Percentiles rank a stretch among this genome's conserved stretches.
These are phyloP conservation scores for Drosophila barbarae DNA, from an alignment of 2,888 invertebrate species.

Conservation along the genomic window DNA sequence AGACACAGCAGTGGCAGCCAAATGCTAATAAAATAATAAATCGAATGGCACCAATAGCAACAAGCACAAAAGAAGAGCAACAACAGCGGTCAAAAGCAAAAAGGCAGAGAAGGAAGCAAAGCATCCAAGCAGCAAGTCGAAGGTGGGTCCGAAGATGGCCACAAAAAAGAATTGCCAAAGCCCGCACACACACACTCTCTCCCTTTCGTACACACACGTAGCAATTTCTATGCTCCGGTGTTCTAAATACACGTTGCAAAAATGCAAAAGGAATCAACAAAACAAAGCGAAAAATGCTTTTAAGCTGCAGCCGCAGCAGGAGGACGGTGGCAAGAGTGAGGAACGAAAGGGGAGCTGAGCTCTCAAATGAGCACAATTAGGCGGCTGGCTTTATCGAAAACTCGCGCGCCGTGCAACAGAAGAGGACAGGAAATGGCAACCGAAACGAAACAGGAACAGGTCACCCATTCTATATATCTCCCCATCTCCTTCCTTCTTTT, in stretches of 20 bases:
- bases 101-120: conserved; percentile 22
- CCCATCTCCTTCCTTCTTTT: conserved; percentile 21
- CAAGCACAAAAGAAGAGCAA: conserved; percentile 21
- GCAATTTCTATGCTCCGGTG: conserved; percentile 50
- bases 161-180: conserved; percentile 56
- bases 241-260: conserved; percentile 66
- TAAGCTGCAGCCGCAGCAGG: conserved; percentile 55
- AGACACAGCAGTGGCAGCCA: conserved; percentile 44
- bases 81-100: conserved; percentile 48
- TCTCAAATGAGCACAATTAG: conserved; percentile 73
- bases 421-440: conserved; percentile 28
- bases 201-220: conserved; percentile 6
- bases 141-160: conserved; percentile 47
- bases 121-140: conserved; percentile 70
- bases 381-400: conserved; percentile 70
- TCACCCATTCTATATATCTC: conserved; percentile 42
- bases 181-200: conserved; percentile 7
- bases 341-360: conserved; percentile 49
- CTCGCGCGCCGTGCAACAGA: conserved; percentile 49
- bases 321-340: conserved; percentile 13
- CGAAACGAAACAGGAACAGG: conserved; percentile 61
- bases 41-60: conserved; percentile 54
- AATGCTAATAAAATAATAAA: conserved; percentile 70
- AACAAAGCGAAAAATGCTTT: conserved; percentile 47
- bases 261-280: conserved; percentile 58